Evolutionary conservation across 2,888 invertebrate species (phyloP).

Genomic region (Lissonota sp.): DNA sequence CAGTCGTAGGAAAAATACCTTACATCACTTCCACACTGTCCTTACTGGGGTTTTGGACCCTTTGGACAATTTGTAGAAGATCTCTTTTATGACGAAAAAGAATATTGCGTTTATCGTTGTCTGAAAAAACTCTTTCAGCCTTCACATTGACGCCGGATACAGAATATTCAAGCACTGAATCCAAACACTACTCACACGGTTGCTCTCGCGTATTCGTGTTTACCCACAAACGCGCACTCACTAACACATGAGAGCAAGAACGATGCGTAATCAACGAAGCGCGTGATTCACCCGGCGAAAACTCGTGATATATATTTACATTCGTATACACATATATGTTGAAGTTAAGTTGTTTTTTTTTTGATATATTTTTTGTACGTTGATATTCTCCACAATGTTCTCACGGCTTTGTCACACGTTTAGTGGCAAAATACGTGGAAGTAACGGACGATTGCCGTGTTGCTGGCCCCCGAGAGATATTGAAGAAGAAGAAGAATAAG

Average conservation of each 20-base stretch:
- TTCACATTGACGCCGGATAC: not conserved
- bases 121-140: no score
- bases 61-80: no score
- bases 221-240: slow-evolving; percentile 8
- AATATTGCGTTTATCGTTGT: no score
- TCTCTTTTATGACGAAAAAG: no score
- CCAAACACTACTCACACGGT: slow-evolving; percentile 49
- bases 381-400: not conserved
- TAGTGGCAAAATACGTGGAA: slow-evolving; percentile 18
- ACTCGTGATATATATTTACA: slow-evolving; percentile 65
- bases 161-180: slow-evolving; percentile 12
- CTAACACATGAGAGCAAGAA: slow-evolving; percentile 38
- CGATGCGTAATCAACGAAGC: slow-evolving; percentile 68
- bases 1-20: no score
- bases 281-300: slow-evolving; percentile 79
- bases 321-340: slow-evolving; percentile 15
- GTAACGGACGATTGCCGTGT: slow-evolving; percentile 17
- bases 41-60: no score
- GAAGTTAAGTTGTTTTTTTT: no score
- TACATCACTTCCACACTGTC: no score
- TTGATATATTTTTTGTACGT: not conserved
- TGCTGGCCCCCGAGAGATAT: not conserved
- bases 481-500: slow-evolving; percentile 13
- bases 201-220: slow-evolving; percentile 23
- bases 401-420: not conserved